Base-by-base conservation (phyloP, 2,113 vertebrate species). In the Esox niger region DNA sequence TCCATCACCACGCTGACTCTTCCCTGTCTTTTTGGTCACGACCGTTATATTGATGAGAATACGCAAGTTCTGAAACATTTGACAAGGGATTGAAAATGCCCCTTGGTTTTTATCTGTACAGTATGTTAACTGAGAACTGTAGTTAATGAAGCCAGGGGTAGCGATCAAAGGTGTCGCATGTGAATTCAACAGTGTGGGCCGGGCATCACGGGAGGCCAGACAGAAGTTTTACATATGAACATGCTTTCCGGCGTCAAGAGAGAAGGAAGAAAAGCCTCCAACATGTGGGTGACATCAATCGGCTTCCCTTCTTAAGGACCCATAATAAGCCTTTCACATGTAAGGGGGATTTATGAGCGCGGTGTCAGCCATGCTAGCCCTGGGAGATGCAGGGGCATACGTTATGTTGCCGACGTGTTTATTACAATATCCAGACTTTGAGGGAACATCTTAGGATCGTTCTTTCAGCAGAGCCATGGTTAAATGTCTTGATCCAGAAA, bases 211-310 rank as follows among this genome's bases (percentile, higher is more conserved):
- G 55, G 47, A n/a, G 29, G 64, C 54, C 30, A 2, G 46, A 70
- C 79, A 85, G 79, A 77, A 57, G 80, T 72, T 88, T 89, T 76
- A 66, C 73, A 79, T 84, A 87, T 82, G 73, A 84, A 70, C 47
- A 35, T 61, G 46, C 52, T 62, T 64, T 66, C 57, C 38, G 7
- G 32, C 65, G 43, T 72, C 79, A 84, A 66, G 65, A 79, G 75
- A 71, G 56, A n/a, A 31, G n/a, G 31, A 5, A 52, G 62, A 62
- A 78, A 80, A 70, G 56, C 63, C 55, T 15, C 26, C 38, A 73
- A 73, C 77, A 81, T 80, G 69, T 76, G 83, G 69, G 83, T 73
- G 77, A 61, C 71, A 82, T 90, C 73, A 84, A 84, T 86, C 68
- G 25, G 17, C 29, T 23, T 46, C 27, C 58, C 21, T 26, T 60